A percentile compares a stretch with the other conserved stretches of the same genome.
Conservation (phyloP, 2,113 vertebrate genomes). For the cattle (Bos taurus) region ARS-UCD2.0 NC_037328.1:48530001-48530500, state of each 20-base stretch:
- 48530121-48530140: neutral
- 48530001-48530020: neutral
- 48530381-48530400: neutral
- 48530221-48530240: neutral
- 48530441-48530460: neutral
- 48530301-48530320: neutral
- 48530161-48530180: neutral
- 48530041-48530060: neutral
- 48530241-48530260: neutral
- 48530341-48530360: neutral
- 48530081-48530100: neutral
- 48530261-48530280: neutral
- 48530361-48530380: neutral
- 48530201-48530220: neutral
- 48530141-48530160: neutral
- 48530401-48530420: neutral
- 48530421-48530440: neutral
- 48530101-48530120: neutral
- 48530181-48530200: neutral
- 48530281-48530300: neutral
- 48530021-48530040: neutral
- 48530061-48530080: neutral
- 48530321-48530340: neutral
- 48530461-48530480: neutral
- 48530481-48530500: neutral